Base-by-base conservation (phyloP, 23 tunicate species). In the Clavelina lepadiformis region DNA sequence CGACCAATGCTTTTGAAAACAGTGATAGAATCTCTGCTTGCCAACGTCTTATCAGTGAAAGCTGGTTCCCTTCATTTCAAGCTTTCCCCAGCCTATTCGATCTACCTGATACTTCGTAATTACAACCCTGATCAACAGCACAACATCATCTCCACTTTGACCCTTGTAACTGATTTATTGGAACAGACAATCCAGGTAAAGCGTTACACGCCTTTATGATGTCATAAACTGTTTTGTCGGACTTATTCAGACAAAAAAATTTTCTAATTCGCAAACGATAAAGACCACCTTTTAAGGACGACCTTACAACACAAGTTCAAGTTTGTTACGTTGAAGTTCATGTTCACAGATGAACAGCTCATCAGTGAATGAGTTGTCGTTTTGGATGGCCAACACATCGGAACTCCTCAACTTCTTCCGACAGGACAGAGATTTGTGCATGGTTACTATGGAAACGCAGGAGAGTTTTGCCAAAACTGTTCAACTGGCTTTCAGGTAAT, bases 361-460 rank as follows among this genome's bases (percentile, higher is more conserved):
- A 30, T 74, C 83, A 6, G 85, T 82, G 31, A 79, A 65, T 21
- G 96, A 87, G 27, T 73, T 91, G 8, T 76, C 98, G 2, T 91
- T 91, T 62, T 91, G 98, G 98, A 91, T 91, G 98, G 98, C 98
- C 6, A 91, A 91, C 52, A 52, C 75, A 8, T 91, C 98, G 20
- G 98, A 91, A 36, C 25, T 91, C 11, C 54, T 91, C 45, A 83
- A 91, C 61, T 91, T 91, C 52, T 27, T 83, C 20, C 65, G 92
- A 38, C 98, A 91, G 47, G 98, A 91, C 65, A 68, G 29, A 33
- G 81, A 91, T 46, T 51, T 91, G 47, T 27, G 68, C 33, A 34
- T 69, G 51, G 15, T 68, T 33, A 83, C 92, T 25, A 33, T 35
- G 1, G 92, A 66, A 15, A 71, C 78, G n/a, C 98, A 91, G 41